Conservation (phyloP, 2,113 vertebrate genomes). For the Oophaga pumilio region DNA sequence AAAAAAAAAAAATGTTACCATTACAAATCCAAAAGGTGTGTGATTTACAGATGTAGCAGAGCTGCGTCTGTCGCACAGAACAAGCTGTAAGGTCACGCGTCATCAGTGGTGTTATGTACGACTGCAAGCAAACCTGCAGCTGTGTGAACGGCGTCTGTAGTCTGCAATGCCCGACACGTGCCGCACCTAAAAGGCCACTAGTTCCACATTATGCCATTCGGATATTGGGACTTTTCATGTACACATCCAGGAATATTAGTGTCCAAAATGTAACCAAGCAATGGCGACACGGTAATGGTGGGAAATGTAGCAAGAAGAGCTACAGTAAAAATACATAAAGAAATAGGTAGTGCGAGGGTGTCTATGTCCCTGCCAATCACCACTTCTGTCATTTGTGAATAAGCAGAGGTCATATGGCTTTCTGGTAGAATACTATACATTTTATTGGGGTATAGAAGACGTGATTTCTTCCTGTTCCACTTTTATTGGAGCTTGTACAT, state of each 20-base stretch:
- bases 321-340: not conserved
- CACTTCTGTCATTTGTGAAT: not conserved
- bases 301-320: not conserved
- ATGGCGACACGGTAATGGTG: not conserved
- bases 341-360: not conserved
- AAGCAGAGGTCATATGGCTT: not conserved
- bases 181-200: not conserved
- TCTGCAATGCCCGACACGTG: not conserved
- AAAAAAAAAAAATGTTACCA: not conserved
- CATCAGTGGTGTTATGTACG: not conserved
- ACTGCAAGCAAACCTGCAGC: not conserved
- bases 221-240: not conserved
- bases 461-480: slow-evolving; percentile 10
- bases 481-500: slow-evolving; percentile 24
- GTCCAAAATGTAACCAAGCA: not conserved
- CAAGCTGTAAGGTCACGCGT: not conserved
- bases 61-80: not conserved
- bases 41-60: not conserved
- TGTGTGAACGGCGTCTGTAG: not conserved
- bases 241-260: not conserved
- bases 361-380: not conserved
- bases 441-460: not conserved
- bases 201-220: not conserved
- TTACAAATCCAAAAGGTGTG: not conserved
- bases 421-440: not conserved